Evolutionary conservation across 2,888 invertebrate genomes (phyloP).

Genomic region (Tachina fera): DNA sequence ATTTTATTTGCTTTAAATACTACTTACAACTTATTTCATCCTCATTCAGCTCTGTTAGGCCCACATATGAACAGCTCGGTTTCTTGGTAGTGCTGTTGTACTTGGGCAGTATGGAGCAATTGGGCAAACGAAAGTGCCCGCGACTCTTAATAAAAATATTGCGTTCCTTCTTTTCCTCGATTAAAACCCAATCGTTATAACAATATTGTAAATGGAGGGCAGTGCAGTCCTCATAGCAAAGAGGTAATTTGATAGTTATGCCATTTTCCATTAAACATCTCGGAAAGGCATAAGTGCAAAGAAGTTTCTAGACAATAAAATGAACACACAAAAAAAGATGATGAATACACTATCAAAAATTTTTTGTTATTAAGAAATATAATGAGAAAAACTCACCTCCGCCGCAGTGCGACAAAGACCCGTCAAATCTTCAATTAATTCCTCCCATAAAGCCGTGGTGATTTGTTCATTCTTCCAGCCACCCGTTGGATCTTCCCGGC

Average conservation of each 20-base stretch:
- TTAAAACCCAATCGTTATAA: slow-evolving; percentile 95
- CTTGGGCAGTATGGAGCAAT: slow-evolving; percentile 91
- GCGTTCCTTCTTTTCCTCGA: slow-evolving; percentile 93
- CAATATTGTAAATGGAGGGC: slow-evolving; percentile 96
- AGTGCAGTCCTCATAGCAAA: slow-evolving; percentile 97
- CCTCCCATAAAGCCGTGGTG: slow-evolving; percentile 92
- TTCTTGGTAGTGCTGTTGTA: slow-evolving; percentile 86
- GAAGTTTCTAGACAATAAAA: slow-evolving; percentile 86
- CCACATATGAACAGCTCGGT: slow-evolving; percentile 91
- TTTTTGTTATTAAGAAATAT: background rate
- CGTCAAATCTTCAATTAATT: slow-evolving; percentile 90
- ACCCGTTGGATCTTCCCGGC: slow-evolving; percentile 85
- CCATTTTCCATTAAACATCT: slow-evolving; percentile 89
- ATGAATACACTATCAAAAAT: background rate
- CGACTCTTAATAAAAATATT: slow-evolving; percentile 91
- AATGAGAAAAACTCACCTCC: slow-evolving; percentile 84
- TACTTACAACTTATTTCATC: slow-evolving; percentile 91
- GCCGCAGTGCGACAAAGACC: slow-evolving; percentile 94
- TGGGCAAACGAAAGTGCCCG: slow-evolving; percentile 94
- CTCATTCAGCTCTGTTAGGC: slow-evolving; percentile 91
- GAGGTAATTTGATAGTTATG: slow-evolving; percentile 88
- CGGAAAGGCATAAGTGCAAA: slow-evolving; percentile 97
- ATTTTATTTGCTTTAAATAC: no score
- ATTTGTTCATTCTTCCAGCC: slow-evolving; percentile 94
- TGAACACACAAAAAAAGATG: background rate